These are phyloP conservation scores for Tryphoninae sp. DNA, from an alignment of 2,888 invertebrate species.

Conservation along the genomic window DNA sequence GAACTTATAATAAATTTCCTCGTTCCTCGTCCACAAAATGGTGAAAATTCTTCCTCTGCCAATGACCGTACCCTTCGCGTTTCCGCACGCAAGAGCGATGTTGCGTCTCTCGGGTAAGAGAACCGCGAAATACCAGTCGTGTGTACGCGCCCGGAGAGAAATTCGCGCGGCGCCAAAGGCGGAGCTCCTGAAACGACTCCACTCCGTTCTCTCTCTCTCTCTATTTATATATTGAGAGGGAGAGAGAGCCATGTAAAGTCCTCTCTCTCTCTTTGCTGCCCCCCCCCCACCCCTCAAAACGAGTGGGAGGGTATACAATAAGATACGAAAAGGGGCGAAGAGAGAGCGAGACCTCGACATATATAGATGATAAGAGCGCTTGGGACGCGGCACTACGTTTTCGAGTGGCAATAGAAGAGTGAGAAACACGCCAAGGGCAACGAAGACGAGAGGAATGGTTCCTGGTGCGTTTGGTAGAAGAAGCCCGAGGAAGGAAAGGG, in stretches of 20 bases:
- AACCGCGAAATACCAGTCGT: conserved; percentile 24
- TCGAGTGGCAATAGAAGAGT: conserved; percentile 59
- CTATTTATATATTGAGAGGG: too few relatives aligned
- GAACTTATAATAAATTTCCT: too few relatives aligned
- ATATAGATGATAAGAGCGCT: conserved; percentile 65
- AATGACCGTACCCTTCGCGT: conserved; percentile 19
- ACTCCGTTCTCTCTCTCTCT: not conserved
- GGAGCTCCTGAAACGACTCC: conserved; percentile 64
- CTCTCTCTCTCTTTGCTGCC: too few relatives aligned
- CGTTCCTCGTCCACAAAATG: too few relatives aligned
- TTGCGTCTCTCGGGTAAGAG: conserved; percentile 28
- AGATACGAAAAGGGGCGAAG: conserved; percentile 52
- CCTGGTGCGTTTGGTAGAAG: conserved; percentile 26
- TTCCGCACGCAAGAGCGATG: conserved; percentile 14
- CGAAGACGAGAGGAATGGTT: conserved; percentile 48
- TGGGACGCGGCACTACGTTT: conserved; percentile 48
- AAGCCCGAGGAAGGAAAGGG: conserved; percentile 37
- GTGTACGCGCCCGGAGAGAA: conserved; percentile 66
- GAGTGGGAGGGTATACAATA: conserved; percentile 66
- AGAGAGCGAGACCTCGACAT: conserved; percentile 4
- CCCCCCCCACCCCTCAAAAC: not conserved
- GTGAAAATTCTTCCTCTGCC: conserved; percentile 25
- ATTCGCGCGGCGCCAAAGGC: conserved; percentile 77
- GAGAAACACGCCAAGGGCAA: conserved; percentile 36
- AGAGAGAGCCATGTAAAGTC: too few relatives aligned